phyloP scores from a whole-genome alignment of 2,888 invertebrate genomes.

The Empis livida region DNA sequence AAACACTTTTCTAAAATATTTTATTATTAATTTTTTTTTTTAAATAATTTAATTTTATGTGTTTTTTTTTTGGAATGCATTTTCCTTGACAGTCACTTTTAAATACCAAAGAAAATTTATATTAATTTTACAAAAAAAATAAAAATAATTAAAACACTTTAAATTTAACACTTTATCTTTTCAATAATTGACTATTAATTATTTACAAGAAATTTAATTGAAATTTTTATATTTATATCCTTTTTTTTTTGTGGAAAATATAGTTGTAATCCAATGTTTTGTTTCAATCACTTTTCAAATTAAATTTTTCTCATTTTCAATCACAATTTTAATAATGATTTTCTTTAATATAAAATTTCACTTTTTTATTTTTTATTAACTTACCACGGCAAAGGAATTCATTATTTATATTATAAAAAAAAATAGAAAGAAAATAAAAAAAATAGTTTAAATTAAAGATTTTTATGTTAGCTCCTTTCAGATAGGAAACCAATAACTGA shows the following conservation, averaged over 20 bases:
- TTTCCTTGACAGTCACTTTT: neutral
- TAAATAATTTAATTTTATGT: neutral
- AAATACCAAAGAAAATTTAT: too few species aligned
- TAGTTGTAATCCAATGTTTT: neutral
- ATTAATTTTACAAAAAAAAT: too few species aligned
- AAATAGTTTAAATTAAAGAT: slow-evolving; percentile 29
- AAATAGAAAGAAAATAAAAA: slow-evolving; percentile 29
- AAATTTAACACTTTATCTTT: too few species aligned
- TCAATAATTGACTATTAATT: too few species aligned
- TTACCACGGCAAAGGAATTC: slow-evolving; percentile 40
- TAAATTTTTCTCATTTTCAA: slow-evolving; percentile 3
- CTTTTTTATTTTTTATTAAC: slow-evolving; percentile 13
- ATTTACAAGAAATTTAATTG: too few species aligned
- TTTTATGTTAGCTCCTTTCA: slow-evolving; percentile 36
- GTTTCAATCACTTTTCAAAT: neutral
- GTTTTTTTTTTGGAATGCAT: slow-evolving; percentile 5
- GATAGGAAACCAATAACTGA: slow-evolving; percentile 37
- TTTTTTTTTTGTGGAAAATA: neutral
- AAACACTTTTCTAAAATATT: slow-evolving; percentile 1
- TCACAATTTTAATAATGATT: slow-evolving; percentile 4
- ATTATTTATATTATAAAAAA: slow-evolving; percentile 29
- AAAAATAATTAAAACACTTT: too few species aligned
- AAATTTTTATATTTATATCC: too few species aligned
- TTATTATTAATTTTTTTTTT: neutral
- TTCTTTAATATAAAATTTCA: neutral